Percentiles rank a stretch among this genome's conserved stretches.
phyloP scores from a whole-genome alignment of 2,797 vertebrate genomes.

The Stomatorhinus walkeri region DNA sequence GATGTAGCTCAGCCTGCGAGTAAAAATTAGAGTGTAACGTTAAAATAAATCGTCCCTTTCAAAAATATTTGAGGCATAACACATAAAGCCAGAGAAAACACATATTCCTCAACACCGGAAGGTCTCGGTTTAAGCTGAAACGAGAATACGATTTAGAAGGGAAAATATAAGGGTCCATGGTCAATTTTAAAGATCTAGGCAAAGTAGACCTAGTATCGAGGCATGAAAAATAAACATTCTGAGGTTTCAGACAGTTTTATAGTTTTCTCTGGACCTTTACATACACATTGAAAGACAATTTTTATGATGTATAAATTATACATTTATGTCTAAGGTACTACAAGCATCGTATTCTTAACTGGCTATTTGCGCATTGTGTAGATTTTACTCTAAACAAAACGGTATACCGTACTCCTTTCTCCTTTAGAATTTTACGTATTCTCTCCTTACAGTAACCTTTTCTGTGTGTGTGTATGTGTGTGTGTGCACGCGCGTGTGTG shows the following conservation, averaged over 20 bases:
- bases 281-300: neutral
- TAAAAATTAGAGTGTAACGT: neutral
- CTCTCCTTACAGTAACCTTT: neutral
- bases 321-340: neutral
- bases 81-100: conserved; percentile 9
- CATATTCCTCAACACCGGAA: neutral
- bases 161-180: neutral
- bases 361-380: neutral
- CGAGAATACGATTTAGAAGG: neutral
- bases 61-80: conserved; percentile 15
- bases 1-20: neutral
- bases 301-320: conserved; percentile 1
- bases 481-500: neutral
- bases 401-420: neutral
- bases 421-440: neutral
- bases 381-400: neutral
- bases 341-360: neutral
- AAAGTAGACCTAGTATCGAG: neutral
- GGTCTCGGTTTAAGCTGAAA: neutral
- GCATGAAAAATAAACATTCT: conserved; percentile 2
- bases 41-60: conserved; percentile 19
- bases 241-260: conserved; percentile 9
- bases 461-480: neutral
- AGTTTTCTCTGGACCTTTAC: neutral
- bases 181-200: neutral